These are phyloP conservation scores for Callimorpha dominula DNA, from an alignment of 2,888 invertebrate genomes.

Conservation along the genomic window DNA sequence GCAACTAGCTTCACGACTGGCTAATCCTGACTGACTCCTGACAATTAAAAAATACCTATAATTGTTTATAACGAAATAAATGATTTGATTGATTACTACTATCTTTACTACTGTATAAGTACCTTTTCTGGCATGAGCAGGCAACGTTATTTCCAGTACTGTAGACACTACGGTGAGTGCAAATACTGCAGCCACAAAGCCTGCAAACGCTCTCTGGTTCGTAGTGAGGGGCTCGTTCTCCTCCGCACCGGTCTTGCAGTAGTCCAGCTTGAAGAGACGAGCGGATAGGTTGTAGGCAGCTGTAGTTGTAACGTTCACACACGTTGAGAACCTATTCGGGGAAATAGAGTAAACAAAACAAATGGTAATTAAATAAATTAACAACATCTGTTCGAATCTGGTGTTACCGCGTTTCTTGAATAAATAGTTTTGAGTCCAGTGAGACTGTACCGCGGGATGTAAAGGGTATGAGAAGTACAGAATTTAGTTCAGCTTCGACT, in stretches of 20 bases:
- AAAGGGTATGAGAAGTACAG: no score
- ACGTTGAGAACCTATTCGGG: constrained; percentile 69
- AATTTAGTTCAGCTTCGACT: no score
- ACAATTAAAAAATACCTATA: not conserved
- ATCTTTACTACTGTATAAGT: no score
- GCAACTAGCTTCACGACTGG: no score
- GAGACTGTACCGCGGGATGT: no score
- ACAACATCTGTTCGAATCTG: no score
- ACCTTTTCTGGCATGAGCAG: constrained; percentile 74
- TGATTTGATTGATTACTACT: not conserved
- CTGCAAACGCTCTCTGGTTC: constrained; percentile 68
- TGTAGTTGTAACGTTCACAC: constrained; percentile 72
- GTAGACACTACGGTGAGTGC: constrained; percentile 71
- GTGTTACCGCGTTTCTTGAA: no score
- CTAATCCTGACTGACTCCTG: not conserved
- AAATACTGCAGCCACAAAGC: constrained; percentile 62
- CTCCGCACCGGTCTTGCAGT: constrained; percentile 57
- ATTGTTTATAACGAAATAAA: not conserved
- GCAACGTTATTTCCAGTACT: constrained; percentile 66
- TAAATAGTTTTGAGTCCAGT: no score
- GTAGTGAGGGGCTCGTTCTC: constrained; percentile 45
- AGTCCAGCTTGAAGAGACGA: constrained; percentile 67
- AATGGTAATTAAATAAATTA: not conserved
- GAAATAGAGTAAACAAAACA: not conserved
- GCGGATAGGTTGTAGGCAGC: constrained; percentile 70